Base-by-base conservation (phyloP, 2,888 invertebrate species). In the Callinectes sapidus region DNA sequence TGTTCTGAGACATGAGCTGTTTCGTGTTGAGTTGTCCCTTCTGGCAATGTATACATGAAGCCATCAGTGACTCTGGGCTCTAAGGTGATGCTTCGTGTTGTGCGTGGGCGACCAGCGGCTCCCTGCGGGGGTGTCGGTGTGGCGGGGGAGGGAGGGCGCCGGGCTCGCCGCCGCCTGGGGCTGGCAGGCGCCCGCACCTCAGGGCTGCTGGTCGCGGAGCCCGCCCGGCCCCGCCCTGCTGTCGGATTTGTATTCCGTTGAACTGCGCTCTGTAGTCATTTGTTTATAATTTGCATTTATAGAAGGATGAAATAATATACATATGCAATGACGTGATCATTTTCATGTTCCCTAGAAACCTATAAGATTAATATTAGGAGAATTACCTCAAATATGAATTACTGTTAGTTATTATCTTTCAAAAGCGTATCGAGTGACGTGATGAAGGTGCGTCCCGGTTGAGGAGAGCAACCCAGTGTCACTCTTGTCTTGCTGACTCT, bases 201-300 rank as follows among this genome's bases (percentile, higher is more conserved):
- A 87, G 87, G 54, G 28, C 54, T 48, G 54, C 54, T 87, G 87
- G 54, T 48, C 42, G 86, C 86, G 87, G 48, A 54, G 90, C 90
- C 71, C 39, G 71, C 89, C 71, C 39, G 55, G 55, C 71, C 87
- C 42, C 87, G 48, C 87, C 87, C 48, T 87, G 87, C 54, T 54
- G 54, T 54, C 87, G 42, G 48, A 87, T 87, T 61, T 71, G 86
- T 85, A 88, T 90, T 92, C 87, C 81, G 92, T 92, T 90, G 92
- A 87, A 77, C 92, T 90, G 90, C 87, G 87, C 90, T 92, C 90
- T 90, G 87, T 87, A 86, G 87, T 81, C 35, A 90, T 81, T 87
- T 88, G 86, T 92, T 92, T 92, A 92, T 92, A 88, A 92, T 92
- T 92, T 92, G 90, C 88, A 92, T 92, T 92, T 92, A 92, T 92